These are phyloP conservation scores for Xestia xanthographa DNA, from an alignment of 2,888 invertebrate genomes.

Conservation along the genomic window DNA sequence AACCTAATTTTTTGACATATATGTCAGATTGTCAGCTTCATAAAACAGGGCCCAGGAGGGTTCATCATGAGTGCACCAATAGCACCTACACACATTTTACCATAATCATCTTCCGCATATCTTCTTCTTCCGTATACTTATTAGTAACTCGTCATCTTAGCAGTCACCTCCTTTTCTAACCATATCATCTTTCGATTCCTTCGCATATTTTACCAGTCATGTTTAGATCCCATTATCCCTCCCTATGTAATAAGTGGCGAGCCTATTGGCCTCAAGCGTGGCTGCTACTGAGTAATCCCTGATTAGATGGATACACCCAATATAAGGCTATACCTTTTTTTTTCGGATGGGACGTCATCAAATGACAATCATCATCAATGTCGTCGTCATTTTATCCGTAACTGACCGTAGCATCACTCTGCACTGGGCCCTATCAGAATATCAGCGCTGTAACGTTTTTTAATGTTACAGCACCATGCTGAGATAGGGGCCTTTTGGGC, in stretches of 20 bases:
- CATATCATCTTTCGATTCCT: not conserved
- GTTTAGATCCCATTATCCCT: not conserved
- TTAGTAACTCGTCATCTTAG: not conserved
- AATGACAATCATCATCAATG: too few relatives aligned
- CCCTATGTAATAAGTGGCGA: not conserved
- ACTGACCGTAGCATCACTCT: too few relatives aligned
- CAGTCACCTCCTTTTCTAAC: not conserved
- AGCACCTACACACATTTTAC: not conserved
- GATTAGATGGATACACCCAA: not conserved
- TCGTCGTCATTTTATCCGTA: too few relatives aligned
- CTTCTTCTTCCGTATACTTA: not conserved
- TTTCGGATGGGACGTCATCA: too few relatives aligned
- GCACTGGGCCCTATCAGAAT: too few relatives aligned
- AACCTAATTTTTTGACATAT: too few relatives aligned
- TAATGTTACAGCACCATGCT: too few relatives aligned
- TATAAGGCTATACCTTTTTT: not conserved
- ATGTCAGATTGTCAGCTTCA: too few relatives aligned
- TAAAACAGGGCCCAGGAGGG: too few relatives aligned
- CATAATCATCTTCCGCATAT: not conserved
- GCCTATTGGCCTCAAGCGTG: not conserved
- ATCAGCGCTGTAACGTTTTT: too few relatives aligned
- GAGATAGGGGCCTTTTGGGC: too few relatives aligned
- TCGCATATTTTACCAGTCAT: not conserved
- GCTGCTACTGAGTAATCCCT: not conserved
- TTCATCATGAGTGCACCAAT: not conserved